Percentiles rank a stretch among this genome's conserved stretches.
Conservation (phyloP, 2,797 vertebrate species). For the Denticeps clupeoides region DNA sequence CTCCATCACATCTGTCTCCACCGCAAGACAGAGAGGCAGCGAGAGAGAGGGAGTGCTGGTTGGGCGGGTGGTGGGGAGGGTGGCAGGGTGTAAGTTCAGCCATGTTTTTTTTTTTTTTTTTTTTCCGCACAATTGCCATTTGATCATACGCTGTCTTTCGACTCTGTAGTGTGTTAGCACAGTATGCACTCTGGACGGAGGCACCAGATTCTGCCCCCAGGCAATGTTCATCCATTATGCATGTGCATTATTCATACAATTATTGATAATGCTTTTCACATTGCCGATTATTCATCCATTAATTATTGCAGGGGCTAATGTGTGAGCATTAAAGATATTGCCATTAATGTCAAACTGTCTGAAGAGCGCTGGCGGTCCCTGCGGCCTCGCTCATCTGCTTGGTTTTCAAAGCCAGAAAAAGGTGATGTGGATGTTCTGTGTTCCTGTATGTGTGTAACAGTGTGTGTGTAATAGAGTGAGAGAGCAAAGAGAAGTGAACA, state of each 20-base stretch:
- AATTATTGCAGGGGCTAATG: constrained; percentile 69
- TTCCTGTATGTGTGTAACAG: no score
- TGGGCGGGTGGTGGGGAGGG: no score
- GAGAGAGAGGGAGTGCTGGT: no score
- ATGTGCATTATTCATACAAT: constrained; percentile 80
- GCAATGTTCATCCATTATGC: constrained; percentile 82
- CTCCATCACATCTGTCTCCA: constrained; percentile 34
- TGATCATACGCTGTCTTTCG: constrained; percentile 62
- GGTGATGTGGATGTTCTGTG: constrained; percentile 4
- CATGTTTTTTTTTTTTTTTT: neutral
- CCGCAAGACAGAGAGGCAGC: neutral
- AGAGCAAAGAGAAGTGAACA: neutral
- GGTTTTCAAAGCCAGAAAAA: constrained; percentile 29
- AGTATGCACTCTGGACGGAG: constrained; percentile 62
- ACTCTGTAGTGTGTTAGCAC: constrained; percentile 56
- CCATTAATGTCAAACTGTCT: constrained; percentile 69
- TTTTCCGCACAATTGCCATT: constrained; percentile 33
- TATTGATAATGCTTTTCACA: constrained; percentile 83
- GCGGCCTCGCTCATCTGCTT: constrained; percentile 18
- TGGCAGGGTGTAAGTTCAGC: neutral
- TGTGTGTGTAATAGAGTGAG: constrained; percentile 39
- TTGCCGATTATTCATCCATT: constrained; percentile 82
- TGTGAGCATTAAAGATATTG: constrained; percentile 72
- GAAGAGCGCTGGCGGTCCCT: constrained; percentile 41
- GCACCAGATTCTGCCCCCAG: constrained; percentile 69